phyloP scores from a whole-genome alignment of 2,113 vertebrate species.

The Sturnus vulgaris region DNA sequence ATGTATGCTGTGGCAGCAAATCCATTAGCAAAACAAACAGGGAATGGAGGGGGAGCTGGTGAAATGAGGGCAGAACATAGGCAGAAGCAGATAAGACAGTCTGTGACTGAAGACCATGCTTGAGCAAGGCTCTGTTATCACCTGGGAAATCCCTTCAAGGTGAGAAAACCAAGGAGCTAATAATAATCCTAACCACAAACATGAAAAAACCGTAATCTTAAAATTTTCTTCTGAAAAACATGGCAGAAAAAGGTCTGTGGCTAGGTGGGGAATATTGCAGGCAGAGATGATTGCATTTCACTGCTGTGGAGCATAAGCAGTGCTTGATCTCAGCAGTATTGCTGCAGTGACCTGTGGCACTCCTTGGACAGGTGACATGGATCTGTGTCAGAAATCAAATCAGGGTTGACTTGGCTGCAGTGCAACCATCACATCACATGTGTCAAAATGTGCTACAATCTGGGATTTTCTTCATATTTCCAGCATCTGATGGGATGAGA shows the following conservation, averaged over 20 bases:
- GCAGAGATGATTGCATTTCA: background rate
- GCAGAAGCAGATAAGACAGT: background rate
- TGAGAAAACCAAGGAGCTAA: background rate
- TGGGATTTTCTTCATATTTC: background rate
- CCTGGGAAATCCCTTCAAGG: background rate
- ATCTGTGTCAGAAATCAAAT: background rate
- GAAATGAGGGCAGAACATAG: background rate
- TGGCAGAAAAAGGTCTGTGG: background rate
- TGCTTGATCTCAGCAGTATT: background rate
- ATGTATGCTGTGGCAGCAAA: background rate
- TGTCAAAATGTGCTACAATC: background rate
- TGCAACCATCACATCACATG: background rate
- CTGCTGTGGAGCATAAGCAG: background rate
- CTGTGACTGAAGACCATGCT: background rate
- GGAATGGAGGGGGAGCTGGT: background rate
- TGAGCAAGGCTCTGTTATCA: background rate
- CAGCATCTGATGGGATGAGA: background rate
- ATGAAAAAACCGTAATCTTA: background rate
- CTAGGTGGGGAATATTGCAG: background rate
- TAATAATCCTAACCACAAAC: background rate
- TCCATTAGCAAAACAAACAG: slow-evolving; percentile 35
- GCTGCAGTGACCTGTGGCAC: background rate
- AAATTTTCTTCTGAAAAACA: background rate
- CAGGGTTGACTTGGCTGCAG: background rate
- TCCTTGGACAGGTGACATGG: background rate